These are phyloP conservation scores for Halcyon senegalensis DNA, from an alignment of 2,113 vertebrate genomes.

Conservation along the genomic window DNA sequence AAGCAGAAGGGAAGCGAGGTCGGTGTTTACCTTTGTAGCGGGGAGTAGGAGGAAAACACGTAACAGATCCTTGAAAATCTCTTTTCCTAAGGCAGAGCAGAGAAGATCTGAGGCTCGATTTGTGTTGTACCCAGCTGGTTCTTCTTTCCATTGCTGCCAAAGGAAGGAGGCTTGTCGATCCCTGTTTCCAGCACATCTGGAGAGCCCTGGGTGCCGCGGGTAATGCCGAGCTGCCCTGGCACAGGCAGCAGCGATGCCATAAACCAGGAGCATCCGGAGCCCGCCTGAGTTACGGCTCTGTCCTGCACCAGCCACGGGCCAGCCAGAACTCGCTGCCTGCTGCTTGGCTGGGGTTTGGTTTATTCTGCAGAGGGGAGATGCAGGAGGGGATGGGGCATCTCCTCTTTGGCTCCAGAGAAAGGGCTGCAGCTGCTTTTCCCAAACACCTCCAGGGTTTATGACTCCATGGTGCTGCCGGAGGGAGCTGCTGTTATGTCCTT, in stretches of 20 bases:
- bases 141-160: not conserved
- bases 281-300: not conserved
- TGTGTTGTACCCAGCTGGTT: not conserved
- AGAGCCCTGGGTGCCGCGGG: not conserved
- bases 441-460: not conserved
- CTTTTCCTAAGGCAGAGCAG: not conserved
- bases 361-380: constrained; percentile 3
- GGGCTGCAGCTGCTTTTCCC: not conserved
- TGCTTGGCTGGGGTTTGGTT: not conserved
- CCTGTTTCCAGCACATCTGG: not conserved
- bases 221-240: not conserved
- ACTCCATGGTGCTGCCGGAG: not conserved
- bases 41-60: not conserved
- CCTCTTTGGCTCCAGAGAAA: not conserved
- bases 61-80: not conserved
- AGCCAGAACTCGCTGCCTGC: constrained; percentile 4
- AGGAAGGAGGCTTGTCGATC: not conserved
- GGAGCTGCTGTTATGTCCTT: not conserved
- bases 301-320: not conserved
- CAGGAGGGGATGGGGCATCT: not conserved
- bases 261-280: constrained; percentile 15
- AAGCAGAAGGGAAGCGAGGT: not conserved
- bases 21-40: not conserved
- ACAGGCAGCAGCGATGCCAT: not conserved
- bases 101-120: not conserved